phyloP scores from a whole-genome alignment of 2,797 vertebrate species.

The Oryzias sinensis region DNA sequence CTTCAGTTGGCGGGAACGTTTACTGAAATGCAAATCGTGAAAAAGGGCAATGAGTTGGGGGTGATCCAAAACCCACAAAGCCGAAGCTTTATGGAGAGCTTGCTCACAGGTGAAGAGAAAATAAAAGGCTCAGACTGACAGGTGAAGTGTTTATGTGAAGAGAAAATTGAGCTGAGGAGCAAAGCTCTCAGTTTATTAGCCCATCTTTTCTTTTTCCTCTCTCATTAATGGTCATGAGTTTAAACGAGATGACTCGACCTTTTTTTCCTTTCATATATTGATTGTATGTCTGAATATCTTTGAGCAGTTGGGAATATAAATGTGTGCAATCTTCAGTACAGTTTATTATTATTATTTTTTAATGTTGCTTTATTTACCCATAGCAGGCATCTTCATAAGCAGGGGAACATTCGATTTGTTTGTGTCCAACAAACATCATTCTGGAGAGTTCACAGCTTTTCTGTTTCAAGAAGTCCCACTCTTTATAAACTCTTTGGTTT shows the following conservation, averaged over 20 bases:
- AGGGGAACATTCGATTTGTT: background rate
- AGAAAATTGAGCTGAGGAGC: background rate
- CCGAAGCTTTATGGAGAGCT: background rate
- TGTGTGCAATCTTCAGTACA: background rate
- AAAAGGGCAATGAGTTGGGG: background rate
- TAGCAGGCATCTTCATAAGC: background rate
- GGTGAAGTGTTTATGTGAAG: background rate
- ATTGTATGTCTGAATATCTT: background rate
- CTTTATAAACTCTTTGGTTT: too few species aligned
- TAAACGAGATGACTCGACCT: background rate
- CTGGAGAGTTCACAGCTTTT: background rate
- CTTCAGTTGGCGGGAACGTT: background rate
- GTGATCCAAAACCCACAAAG: background rate
- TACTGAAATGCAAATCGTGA: background rate
- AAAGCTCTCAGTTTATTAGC: background rate
- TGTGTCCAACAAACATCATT: background rate
- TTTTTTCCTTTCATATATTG: background rate
- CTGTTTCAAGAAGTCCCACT: background rate
- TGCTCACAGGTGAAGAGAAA: conserved; percentile 2
- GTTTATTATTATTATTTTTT: too few species aligned
- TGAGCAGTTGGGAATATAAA: background rate
- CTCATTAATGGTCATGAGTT: background rate
- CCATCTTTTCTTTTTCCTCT: background rate
- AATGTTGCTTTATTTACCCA: too few species aligned
- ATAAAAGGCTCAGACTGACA: background rate